Base-by-base conservation (phyloP, 2,888 invertebrate genomes). In the Phyto melanocephala region DNA sequence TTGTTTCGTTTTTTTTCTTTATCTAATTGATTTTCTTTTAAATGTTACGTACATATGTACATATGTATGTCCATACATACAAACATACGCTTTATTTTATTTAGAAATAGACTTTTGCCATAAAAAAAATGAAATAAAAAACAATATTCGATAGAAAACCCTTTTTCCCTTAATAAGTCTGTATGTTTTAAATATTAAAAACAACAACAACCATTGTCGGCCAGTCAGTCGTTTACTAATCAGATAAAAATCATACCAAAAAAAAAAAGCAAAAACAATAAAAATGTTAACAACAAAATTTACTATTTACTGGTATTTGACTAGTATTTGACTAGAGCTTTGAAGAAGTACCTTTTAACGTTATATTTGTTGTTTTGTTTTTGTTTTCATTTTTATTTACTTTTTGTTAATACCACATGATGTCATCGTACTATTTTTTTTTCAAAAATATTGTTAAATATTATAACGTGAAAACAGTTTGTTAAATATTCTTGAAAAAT, bases 381-480 rank as follows among this genome's bases (percentile, higher is more conserved):
- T 5, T 28, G 3, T 28, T 5, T 28, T 28, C 6, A 28, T 28
- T 60, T 56, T 50, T 22, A 47, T 45, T 45, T 37, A 37, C 50
- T 40, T 28, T 62, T 72, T 65, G 37, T 58, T 54, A 33, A 11
- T 67, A 24, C 15, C 58, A 40, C 15, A 81, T 81, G 81, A 81
- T 81, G 77, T 81, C 81, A 81, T 63, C 56, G 52, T 50, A 47
- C 28, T 45, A 62, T 70, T 63, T 70, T 40, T 47, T 50, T 58
- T 35, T 56, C 33, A 33, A 40, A 24, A 35, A 28, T 60, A 22
- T 40, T 68, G 22, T 54, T 62, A 28, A 47, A 37, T 37, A 33
- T 22, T 47, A 22, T 62, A 24, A 52, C 22, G 33, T 75, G 22
- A 3, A 28, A 70, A 50, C 20, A 50, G 50, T 17, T 67, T 65